A percentile compares a stretch with the other conserved stretches of the same genome.
Evolutionary conservation across 2,113 vertebrate species (phyloP).

Genomic region (Macquaria ambigua): DNA sequence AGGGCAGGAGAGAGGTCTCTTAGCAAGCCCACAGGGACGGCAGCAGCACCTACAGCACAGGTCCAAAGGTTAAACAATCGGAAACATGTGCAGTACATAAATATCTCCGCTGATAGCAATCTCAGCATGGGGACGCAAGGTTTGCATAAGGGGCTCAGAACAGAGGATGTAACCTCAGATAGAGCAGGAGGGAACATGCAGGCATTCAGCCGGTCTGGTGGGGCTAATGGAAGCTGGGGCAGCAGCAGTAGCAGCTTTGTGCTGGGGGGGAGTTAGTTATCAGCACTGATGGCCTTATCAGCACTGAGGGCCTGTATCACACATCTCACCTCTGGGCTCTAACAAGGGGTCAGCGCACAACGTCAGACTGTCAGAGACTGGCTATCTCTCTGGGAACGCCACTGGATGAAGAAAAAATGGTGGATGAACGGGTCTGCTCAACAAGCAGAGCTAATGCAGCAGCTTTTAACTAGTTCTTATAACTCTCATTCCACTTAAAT

Average conservation of each 20-base stretch:
- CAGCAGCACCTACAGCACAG: conserved; percentile 67
- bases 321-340: conserved; percentile 79
- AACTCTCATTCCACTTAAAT: neutral
- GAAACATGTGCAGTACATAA: conserved; percentile 82
- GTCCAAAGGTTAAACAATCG: conserved; percentile 81
- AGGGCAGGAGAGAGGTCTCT: conserved; percentile 58
- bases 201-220: conserved; percentile 55
- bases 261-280: conserved; percentile 66
- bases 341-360: conserved; percentile 71
- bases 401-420: conserved; percentile 36
- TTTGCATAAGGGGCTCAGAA: conserved; percentile 63
- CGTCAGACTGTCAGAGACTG: conserved; percentile 49
- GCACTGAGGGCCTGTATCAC: conserved; percentile 71
- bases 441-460: conserved; percentile 11
- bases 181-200: conserved; percentile 39
- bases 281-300: conserved; percentile 79
- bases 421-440: conserved; percentile 16
- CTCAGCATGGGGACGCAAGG: conserved; percentile 50
- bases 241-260: conserved; percentile 60
- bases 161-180: conserved; percentile 76
- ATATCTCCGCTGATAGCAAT: conserved; percentile 76
- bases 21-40: conserved; percentile 45
- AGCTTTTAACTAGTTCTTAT: conserved; percentile 13
- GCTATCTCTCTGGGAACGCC: conserved; percentile 60
- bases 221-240: conserved; percentile 72